These are phyloP conservation scores for Podotricha telesiphe DNA, from an alignment of 2,888 invertebrate genomes.

Conservation along the genomic window DNA sequence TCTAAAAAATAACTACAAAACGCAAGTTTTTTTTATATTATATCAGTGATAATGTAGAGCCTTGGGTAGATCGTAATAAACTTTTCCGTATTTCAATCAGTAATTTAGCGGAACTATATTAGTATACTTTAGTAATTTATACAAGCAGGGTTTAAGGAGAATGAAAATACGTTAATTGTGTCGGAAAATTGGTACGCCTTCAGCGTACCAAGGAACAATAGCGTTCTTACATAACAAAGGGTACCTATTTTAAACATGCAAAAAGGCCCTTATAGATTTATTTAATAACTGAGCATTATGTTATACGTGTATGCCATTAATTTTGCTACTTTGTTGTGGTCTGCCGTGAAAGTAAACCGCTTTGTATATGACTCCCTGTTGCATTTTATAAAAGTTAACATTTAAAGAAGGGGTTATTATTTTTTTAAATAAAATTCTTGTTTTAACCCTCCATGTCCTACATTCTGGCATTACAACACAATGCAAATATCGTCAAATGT, in stretches of 20 bases:
- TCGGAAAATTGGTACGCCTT: slow-evolving; percentile 33
- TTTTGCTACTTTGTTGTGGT: neutral
- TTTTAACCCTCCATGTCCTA: too few species aligned
- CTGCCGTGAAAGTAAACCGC: too few species aligned
- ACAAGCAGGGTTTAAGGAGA: slow-evolving; percentile 14
- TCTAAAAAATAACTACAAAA: neutral
- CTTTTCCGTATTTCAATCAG: slow-evolving; percentile 10
- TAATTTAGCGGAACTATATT: slow-evolving; percentile 2
- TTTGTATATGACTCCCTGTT: too few species aligned
- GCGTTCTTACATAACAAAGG: slow-evolving; percentile 20
- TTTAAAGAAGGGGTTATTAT: too few species aligned
- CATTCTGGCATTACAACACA: too few species aligned
- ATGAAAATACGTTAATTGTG: slow-evolving; percentile 35
- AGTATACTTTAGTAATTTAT: slow-evolving; percentile 27
- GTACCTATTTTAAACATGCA: slow-evolving; percentile 17
- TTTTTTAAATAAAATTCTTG: too few species aligned
- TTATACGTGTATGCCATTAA: slow-evolving; percentile 4
- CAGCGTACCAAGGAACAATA: slow-evolving; percentile 24
- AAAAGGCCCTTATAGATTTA: slow-evolving; percentile 21
- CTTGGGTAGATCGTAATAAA: neutral
- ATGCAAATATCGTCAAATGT: too few species aligned
- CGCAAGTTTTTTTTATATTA: neutral
- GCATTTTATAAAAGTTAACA: too few species aligned
- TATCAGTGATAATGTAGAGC: neutral
- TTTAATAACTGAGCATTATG: slow-evolving; percentile 1